Conservation (phyloP, 2,888 invertebrate genomes). For the Boloria euphrosyne region DNA sequence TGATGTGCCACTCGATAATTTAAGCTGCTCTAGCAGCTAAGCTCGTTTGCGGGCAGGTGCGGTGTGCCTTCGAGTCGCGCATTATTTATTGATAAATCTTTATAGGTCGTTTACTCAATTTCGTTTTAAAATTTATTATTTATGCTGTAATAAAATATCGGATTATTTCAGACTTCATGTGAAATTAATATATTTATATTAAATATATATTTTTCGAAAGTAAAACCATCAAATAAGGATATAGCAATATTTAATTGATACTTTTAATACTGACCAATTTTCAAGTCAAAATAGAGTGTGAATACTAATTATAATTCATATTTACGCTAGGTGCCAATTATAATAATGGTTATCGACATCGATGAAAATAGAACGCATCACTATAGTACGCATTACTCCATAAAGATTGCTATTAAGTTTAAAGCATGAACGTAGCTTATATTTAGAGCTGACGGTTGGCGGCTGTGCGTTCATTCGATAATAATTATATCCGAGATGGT, state of each 20-base stretch:
- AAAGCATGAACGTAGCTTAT: slow-evolving; percentile 66
- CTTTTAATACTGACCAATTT: neutral
- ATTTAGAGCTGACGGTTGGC: slow-evolving; percentile 72
- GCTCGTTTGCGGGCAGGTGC: slow-evolving; percentile 38
- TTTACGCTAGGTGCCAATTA: slow-evolving; percentile 48
- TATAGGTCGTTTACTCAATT: slow-evolving; percentile 16
- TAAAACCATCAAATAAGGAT: neutral
- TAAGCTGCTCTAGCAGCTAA: slow-evolving; percentile 55
- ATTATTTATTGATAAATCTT: slow-evolving; percentile 35
- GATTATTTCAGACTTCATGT: too few species aligned
- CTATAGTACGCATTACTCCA: slow-evolving; percentile 71
- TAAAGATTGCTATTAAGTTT: slow-evolving; percentile 81
- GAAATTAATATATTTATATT: neutral
- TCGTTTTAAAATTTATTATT: slow-evolving; percentile 5
- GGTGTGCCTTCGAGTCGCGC: slow-evolving; percentile 43
- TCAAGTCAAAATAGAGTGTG: neutral
- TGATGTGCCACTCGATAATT: slow-evolving; percentile 75
- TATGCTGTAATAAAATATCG: slow-evolving; percentile 1
- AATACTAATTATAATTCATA: slow-evolving; percentile 26
- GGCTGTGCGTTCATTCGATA: slow-evolving; percentile 58
- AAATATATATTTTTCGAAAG: neutral
- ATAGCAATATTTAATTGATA: slow-evolving; percentile 1
- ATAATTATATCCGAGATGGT: slow-evolving; percentile 75
- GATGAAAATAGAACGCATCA: slow-evolving; percentile 58
- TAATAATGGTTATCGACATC: slow-evolving; percentile 66